Base-by-base conservation (phyloP, 2,113 vertebrate species). In the Sisor rabdophorus region DNA sequence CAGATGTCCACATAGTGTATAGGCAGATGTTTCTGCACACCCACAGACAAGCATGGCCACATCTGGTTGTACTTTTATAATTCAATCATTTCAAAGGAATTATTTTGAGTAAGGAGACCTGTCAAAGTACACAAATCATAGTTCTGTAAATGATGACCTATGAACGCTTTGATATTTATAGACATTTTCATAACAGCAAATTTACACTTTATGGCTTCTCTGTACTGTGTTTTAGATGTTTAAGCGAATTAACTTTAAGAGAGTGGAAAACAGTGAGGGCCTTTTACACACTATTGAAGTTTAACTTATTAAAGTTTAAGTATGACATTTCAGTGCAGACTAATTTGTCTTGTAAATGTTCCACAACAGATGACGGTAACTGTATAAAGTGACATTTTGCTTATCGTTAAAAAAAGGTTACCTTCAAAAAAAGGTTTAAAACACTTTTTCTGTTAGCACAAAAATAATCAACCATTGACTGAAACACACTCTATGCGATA, bases 321-420 rank as follows among this genome's bases (percentile, higher is more conserved):
- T 36, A 11, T 19, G 26, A 61, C 61, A 6, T 44, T 36, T 6
- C n/a, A 44, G 19, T 64, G 30, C 7, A 19, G 44, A 47, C n/a
- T 47, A 10, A 67, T 1, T 47, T 68, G 40, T 24, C 61, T 44
- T 20, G 2, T 40, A 20, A 20, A 36, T 64, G 32, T 64, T 40
- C 12, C 61, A 64, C 61, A 64, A 22, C 36, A 64, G 40, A n/a
- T 64, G 44, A 65, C 22, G 22, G 36, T 47, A 44, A 61, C 59
- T 64, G 2, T 13, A 44, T n/a, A 11, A 32, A 13, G 30, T 64
- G 20, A 22, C 32, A 3, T 22, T 40, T n/a, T 64, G 30, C 40
- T 64, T 17, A n/a, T 12, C 12, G n/a, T n/a, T 4, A n/a, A 64
- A 44, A 5, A 64, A 40, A 63, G n/a, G 48, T 5, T 40, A 36